These are phyloP conservation scores for Ophraella communa DNA, from an alignment of 2,888 invertebrate species.

Conservation along the genomic window DNA sequence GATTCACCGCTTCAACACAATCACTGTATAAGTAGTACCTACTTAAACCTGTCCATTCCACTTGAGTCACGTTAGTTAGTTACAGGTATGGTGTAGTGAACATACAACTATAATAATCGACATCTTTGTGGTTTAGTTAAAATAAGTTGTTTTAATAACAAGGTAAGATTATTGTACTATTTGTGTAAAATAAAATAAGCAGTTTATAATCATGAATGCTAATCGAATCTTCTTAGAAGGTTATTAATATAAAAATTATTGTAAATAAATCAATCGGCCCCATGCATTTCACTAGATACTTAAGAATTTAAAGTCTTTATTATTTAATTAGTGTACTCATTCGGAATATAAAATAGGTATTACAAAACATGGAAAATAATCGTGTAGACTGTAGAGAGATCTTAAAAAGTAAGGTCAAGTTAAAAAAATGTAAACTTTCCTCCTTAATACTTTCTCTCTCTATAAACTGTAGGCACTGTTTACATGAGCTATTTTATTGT, in stretches of 20 bases:
- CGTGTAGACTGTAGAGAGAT: too few relatives aligned
- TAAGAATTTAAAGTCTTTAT: too few relatives aligned
- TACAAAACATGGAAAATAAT: too few relatives aligned
- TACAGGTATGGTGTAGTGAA: slow-evolving; percentile 6
- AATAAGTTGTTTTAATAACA: not conserved
- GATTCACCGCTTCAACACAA: slow-evolving; percentile 38
- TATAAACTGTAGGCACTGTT: too few relatives aligned
- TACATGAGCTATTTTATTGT: too few relatives aligned
- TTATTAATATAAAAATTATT: not conserved
- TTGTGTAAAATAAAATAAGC: not conserved
- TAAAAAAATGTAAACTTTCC: too few relatives aligned
- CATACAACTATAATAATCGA: not conserved
- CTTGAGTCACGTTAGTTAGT: slow-evolving; percentile 22
- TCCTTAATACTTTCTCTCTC: too few relatives aligned
- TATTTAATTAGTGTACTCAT: too few relatives aligned
- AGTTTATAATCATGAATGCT: not conserved
- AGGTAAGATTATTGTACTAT: not conserved
- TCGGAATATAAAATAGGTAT: too few relatives aligned
- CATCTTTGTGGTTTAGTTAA: not conserved
- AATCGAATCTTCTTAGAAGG: not conserved
- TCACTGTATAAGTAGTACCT: slow-evolving; percentile 5
- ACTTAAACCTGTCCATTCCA: slow-evolving; percentile 47
- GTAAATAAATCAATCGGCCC: too few relatives aligned
- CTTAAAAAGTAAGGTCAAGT: too few relatives aligned
- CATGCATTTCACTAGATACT: too few relatives aligned